Evolutionary conservation across 2,113 vertebrate genomes (phyloP).

Genomic region (Casuarius casuarius): DNA sequence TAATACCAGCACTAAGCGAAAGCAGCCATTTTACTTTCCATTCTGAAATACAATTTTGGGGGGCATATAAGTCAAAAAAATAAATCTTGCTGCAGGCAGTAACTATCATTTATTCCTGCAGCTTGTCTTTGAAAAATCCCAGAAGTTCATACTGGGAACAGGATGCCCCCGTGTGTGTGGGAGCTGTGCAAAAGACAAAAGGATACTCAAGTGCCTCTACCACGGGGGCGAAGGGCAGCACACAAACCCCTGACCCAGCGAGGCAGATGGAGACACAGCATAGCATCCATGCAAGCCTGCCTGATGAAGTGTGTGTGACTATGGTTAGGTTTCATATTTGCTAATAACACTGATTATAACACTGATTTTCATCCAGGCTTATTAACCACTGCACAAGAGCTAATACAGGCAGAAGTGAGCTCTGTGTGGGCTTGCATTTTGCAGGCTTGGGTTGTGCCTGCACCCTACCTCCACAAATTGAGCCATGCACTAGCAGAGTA

Average conservation of each 20-base stretch:
- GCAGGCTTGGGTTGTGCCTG: rapidly evolving
- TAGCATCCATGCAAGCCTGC: rapidly evolving
- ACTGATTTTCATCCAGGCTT: background rate
- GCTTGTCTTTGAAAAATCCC: background rate
- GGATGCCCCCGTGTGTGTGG: background rate
- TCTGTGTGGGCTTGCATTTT: background rate
- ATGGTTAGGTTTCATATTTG: rapidly evolving
- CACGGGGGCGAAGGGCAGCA: background rate
- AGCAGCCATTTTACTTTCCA: background rate
- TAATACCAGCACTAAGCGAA: background rate
- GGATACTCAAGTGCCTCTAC: background rate
- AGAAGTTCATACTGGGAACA: background rate
- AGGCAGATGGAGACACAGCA: background rate
- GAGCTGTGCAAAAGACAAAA: background rate
- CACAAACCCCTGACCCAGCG: background rate
- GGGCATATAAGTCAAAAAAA: background rate
- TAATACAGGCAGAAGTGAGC: rapidly evolving
- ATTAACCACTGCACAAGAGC: background rate
- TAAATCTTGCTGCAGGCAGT: background rate
- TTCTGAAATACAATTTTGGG: background rate
- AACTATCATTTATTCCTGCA: background rate
- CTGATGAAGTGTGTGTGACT: rapidly evolving
- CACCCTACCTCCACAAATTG: background rate
- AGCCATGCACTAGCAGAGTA: background rate
- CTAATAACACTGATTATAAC: rapidly evolving